Evolutionary conservation across 2,888 invertebrate species (phyloP).

Genomic region (Dione juno): DNA sequence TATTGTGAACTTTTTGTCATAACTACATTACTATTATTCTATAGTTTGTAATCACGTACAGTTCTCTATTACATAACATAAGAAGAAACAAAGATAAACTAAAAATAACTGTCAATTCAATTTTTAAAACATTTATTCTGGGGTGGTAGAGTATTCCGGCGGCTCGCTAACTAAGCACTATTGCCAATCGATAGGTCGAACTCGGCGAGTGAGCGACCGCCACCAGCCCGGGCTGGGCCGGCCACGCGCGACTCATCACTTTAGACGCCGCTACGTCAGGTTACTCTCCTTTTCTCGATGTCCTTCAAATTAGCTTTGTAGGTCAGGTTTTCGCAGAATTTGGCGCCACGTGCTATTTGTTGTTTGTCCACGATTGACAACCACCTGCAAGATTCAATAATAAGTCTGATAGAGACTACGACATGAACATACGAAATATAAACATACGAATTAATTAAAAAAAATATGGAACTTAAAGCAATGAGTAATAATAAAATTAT

Average conservation of each 20-base stretch:
- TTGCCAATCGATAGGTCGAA: constrained; percentile 83
- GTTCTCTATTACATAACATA: too few species aligned
- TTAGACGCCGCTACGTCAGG: constrained; percentile 82
- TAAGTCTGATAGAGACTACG: too few species aligned
- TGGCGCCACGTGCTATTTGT: constrained; percentile 77
- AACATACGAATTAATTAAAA: too few species aligned
- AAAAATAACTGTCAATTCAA: too few species aligned
- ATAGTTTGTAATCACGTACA: too few species aligned
- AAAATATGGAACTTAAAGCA: too few species aligned
- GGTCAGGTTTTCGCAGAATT: constrained; percentile 80
- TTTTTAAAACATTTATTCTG: not conserved
- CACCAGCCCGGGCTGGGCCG: constrained; percentile 58
- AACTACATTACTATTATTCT: too few species aligned
- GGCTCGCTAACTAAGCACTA: constrained; percentile 81
- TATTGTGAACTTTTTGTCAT: too few species aligned
- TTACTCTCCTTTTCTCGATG: constrained; percentile 84
- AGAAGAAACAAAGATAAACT: too few species aligned
- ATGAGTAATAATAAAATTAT: not conserved
- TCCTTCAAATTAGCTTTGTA: constrained; percentile 84
- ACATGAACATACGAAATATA: not conserved
- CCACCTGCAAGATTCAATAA: constrained; percentile 54
- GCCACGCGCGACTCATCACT: constrained; percentile 81
- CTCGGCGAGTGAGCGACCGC: constrained; percentile 47
- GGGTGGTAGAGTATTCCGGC: constrained; percentile 12
- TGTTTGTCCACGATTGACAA: constrained; percentile 66